These are phyloP conservation scores for Sebastes itinus DNA, from an alignment of 2,797 vertebrate species.

Conservation along the genomic window DNA sequence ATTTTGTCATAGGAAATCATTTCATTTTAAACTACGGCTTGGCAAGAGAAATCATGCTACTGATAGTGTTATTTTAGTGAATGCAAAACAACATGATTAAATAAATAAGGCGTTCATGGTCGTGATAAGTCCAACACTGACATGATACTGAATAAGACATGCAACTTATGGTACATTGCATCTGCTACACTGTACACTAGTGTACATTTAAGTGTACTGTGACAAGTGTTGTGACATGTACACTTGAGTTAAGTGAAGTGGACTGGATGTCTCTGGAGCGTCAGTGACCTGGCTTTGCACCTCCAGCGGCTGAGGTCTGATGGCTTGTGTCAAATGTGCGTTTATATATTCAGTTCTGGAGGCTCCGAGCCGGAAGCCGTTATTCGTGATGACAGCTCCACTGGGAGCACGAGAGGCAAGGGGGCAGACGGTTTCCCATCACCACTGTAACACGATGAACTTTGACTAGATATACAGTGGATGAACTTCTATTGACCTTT, in stretches of 20 bases:
- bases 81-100: constrained; percentile 16
- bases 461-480: neutral
- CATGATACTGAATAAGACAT: neutral
- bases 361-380: constrained; percentile 4
- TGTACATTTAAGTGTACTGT: neutral
- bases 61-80: neutral
- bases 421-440: neutral
- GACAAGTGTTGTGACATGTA: constrained; percentile 42
- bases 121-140: neutral
- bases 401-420: neutral
- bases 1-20: neutral
- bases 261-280: constrained; percentile 39
- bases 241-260: constrained; percentile 46
- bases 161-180: neutral
- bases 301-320: constrained; percentile 16
- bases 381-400: constrained; percentile 22
- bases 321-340: constrained; percentile 15
- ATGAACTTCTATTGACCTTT: constrained; percentile 21
- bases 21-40: neutral
- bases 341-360: constrained; percentile 24
- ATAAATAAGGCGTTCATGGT: neutral
- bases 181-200: neutral
- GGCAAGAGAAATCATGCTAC: neutral
- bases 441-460: neutral
- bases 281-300: constrained; percentile 37